These are phyloP conservation scores for Pteruthius melanotis DNA, from an alignment of 2,113 vertebrate species.

Conservation along the genomic window DNA sequence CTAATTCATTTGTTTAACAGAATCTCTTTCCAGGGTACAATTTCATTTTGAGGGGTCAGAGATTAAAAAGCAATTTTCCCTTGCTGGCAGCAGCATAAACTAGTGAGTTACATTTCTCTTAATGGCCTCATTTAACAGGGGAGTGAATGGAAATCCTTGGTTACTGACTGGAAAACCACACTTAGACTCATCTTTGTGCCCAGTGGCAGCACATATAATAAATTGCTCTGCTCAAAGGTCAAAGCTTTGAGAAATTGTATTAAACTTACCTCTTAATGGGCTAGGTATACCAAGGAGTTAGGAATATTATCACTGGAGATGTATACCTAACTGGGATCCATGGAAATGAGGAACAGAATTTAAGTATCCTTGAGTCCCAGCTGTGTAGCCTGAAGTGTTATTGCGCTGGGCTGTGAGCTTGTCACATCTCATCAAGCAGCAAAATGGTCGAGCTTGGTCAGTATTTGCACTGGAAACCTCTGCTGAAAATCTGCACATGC, in stretches of 20 bases:
- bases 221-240: background rate
- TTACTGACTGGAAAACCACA: slow-evolving; percentile 19
- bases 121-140: slow-evolving; percentile 30
- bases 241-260: background rate
- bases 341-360: background rate
- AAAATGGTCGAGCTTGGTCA: background rate
- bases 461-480: background rate
- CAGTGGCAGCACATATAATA: background rate
- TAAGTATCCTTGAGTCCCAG: slow-evolving; percentile 21
- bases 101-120: slow-evolving; percentile 17
- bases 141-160: slow-evolving; percentile 29
- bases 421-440: slow-evolving; percentile 55
- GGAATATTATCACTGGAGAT: background rate
- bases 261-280: background rate
- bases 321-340: background rate
- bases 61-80: slow-evolving; percentile 55
- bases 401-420: slow-evolving; percentile 15
- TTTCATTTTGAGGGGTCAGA: slow-evolving; percentile 28
- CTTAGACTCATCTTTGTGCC: background rate
- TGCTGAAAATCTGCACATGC: background rate
- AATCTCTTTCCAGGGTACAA: slow-evolving; percentile 19
- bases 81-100: background rate
- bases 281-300: background rate
- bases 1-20: slow-evolving; percentile 22
- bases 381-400: slow-evolving; percentile 36